Evolutionary conservation across 2,797 vertebrate species (phyloP).

Genomic region (Sphenodon punctatus): DNA sequence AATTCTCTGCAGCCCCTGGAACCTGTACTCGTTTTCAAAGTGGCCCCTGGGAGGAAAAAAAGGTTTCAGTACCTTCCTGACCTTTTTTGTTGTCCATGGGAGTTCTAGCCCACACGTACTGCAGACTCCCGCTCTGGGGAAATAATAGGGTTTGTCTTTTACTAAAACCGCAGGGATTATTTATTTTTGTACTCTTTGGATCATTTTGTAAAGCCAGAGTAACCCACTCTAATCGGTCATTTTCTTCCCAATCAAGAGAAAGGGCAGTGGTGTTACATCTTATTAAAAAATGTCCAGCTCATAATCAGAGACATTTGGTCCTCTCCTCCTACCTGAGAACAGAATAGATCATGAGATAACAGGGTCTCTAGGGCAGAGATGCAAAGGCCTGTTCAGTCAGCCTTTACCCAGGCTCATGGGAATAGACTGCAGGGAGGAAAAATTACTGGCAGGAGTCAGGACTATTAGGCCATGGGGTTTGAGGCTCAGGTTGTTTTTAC

Average conservation of each 20-base stretch:
- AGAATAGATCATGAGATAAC: fast-evolving
- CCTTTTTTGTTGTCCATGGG: neutral
- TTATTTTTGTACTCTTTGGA: neutral
- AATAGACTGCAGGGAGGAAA: neutral
- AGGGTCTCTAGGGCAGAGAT: neutral
- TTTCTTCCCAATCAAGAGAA: neutral
- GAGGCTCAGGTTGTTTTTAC: too few relatives aligned
- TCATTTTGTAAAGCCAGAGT: neutral
- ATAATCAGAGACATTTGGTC: neutral
- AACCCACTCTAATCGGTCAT: fast-evolving
- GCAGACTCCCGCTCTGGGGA: neutral
- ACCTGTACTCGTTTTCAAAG: too few relatives aligned
- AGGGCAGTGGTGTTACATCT: neutral
- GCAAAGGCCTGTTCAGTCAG: fast-evolving
- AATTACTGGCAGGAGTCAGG: neutral
- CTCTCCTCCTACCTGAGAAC: fast-evolving
- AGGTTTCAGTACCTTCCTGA: too few relatives aligned
- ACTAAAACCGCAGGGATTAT: neutral
- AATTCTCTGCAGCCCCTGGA: too few relatives aligned
- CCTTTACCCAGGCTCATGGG: fast-evolving
- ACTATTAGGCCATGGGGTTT: neutral
- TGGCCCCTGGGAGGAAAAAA: too few relatives aligned
- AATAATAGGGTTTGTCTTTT: neutral
- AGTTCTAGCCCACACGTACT: neutral
- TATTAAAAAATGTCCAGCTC: neutral